Evolutionary conservation across 2,888 invertebrate genomes (phyloP).

Genomic region (Pseudococcus viburni): DNA sequence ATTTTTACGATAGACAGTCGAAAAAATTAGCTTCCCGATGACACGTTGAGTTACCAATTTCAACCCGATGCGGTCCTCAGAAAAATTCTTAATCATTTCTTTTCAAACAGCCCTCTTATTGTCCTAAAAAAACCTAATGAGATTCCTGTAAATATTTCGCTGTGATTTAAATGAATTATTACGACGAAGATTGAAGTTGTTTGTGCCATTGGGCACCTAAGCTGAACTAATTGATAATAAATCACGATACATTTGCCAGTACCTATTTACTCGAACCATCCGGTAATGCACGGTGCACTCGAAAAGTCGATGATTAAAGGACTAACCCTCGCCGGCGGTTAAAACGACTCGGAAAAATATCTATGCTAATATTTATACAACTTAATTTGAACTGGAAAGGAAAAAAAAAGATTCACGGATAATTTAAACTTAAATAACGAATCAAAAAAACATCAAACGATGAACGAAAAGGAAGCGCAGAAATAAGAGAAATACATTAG

Average conservation of each 20-base stretch:
- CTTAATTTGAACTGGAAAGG: conserved; percentile 7
- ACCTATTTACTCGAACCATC: not conserved
- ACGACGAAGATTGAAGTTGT: not conserved
- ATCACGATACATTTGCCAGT: not conserved
- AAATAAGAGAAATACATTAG: conserved; percentile 48
- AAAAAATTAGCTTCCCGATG: too few species aligned
- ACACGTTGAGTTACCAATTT: too few species aligned
- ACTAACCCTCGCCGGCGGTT: not conserved
- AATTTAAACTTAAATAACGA: conserved; percentile 44
- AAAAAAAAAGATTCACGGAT: conserved; percentile 37
- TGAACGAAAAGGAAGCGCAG: conserved; percentile 27
- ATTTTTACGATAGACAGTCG: too few species aligned
- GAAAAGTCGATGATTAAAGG: conserved; percentile 15
- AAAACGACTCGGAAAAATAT: conserved; percentile 38
- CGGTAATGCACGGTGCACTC: not conserved
- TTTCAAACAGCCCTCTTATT: too few species aligned
- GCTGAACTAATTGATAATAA: conserved; percentile 30
- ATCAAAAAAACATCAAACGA: conserved; percentile 57
- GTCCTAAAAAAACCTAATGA: too few species aligned
- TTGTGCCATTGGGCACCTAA: not conserved
- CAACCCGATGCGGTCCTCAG: too few species aligned
- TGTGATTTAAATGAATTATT: not conserved
- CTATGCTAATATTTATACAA: conserved; percentile 45
- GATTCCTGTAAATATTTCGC: not conserved
- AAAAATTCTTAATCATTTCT: too few species aligned